Evolutionary conservation across 2,888 invertebrate genomes (phyloP), one percentile per base, ranked within the genome.

Genomic region (Hipparchia sbordonii): DNA sequence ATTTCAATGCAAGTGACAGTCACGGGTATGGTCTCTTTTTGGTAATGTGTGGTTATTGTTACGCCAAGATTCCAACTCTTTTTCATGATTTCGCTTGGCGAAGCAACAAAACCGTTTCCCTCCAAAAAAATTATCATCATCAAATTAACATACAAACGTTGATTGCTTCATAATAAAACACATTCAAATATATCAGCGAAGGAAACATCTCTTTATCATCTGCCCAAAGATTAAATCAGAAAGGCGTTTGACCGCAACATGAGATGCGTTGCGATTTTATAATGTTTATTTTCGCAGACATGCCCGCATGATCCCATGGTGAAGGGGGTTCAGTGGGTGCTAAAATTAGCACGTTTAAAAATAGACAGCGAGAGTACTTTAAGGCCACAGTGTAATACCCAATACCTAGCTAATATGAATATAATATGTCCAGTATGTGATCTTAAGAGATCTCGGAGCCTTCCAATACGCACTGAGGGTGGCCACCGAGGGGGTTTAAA

Each of bases 331-430:
- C 71, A 61, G 39, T 69, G 54, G 71, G 56, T 68, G 71, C 54
- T 74, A 72, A 71, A 72, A 72, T 71, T 74, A 72, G 74, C 69
- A 66, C 70, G 72, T 67, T 69, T 60, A 72, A 72, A 72, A 74
- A 72, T 76, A 74, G 60, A 65, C 52, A 33, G 52, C 52, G 12
- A 51, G 60, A 65, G 63, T 62, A 9, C 51, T 51, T 12, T 69
- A 45, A 60, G 33, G 9, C 59, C 59, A 59, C 59, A 4, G 33
- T 8, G 6, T 6, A 33, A 59, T 23, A 23, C 1, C 23, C 39
- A 48, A 48, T 59, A 52, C 51, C 33, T 8, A 56, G 13, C 54
- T 54, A 13, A 54, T n/a, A 54, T 54, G 5, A 23, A 23, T 23
- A 23, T 23, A 23, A 23, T 23, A 23, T 23, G 23, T 23, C 23